Evolutionary conservation across 2,113 vertebrate genomes (phyloP), one percentile per base, ranked within the genome.

Genomic region (Collichthys lucidus): DNA sequence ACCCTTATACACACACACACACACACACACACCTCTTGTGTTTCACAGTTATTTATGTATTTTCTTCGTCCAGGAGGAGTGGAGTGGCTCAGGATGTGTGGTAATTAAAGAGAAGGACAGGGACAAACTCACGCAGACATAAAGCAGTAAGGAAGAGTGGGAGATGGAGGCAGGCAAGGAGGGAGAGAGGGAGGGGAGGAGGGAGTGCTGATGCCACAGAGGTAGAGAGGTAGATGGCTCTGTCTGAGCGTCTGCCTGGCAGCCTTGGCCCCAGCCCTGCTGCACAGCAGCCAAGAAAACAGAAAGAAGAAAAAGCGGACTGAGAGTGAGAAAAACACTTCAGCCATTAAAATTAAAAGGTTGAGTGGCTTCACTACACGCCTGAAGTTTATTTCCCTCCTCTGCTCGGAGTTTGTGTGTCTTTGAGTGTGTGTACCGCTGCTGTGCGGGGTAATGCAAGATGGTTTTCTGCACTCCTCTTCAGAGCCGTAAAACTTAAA

Each of bases 271-370:
- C 68, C 80, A 75, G 86, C 80, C 64, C 86, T 24, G 65, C 83
- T 85, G 35, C 63, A 76, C 88, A 91, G 84, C 86, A 87, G 88
- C 92, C 90, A 91, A 93, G 90, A 92, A 92, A 89, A 84, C 89
- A 74, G 78, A 83, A 85, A 83, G 76, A 53, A 86, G 77, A 89
- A 87, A 81, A 78, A 88, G 94, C 87, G 92, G 94, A 92, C 88
- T 87, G 86, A 86, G 76, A 76, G 82, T 40, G 64, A 83, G 77
- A 82, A 86, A 91, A 92, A 83, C 87, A 88, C 85, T 89, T 83
- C 82, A 89, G 82, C 93, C 87, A 92, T 94, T 94, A 94, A 95
- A 94, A 94, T 92, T 87, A 86, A 94, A 94, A 92, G 91, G 91
- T 91, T 92, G 88, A 93, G 91, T 91, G 81, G 90, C 92, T 93